A percentile compares a stretch with the other conserved stretches of the same genome.
Evolutionary conservation across 2,797 vertebrate species (phyloP).

Genomic region (Diplodus sargus): DNA sequence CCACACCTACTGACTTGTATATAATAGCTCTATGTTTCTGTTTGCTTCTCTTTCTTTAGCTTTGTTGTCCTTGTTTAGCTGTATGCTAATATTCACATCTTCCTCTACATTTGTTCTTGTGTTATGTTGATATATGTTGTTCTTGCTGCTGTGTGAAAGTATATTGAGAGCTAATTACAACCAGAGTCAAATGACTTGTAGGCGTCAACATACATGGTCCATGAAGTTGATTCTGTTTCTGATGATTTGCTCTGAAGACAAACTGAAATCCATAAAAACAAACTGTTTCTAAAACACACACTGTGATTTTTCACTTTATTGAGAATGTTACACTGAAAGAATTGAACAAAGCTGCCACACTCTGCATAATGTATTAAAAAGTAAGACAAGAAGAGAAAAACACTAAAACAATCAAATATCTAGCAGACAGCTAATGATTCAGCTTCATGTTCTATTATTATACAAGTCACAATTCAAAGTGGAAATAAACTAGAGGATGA

Average conservation of each 20-base stretch:
- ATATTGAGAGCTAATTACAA: neutral
- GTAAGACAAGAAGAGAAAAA: neutral
- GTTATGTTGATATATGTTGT: no score
- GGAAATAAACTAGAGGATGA: no score
- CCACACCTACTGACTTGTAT: neutral
- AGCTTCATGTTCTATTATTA: no score
- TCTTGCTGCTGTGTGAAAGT: neutral
- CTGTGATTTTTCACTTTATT: conserved; percentile 10
- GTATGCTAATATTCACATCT: neutral
- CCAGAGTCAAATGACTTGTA: neutral
- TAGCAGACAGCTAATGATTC: no score
- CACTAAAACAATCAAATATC: no score
- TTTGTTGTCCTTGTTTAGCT: neutral
- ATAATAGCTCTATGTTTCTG: neutral
- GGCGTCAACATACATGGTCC: neutral
- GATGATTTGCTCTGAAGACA: neutral
- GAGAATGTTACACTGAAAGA: neutral
- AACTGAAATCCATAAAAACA: neutral
- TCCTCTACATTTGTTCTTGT: neutral
- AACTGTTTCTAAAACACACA: neutral
- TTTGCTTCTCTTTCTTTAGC: neutral
- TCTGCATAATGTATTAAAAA: neutral
- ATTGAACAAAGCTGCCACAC: neutral
- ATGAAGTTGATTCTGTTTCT: no score
- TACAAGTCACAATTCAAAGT: no score